Evolutionary conservation across 30 jellyfish, hydroid and myxozoan species (phyloP).

Genomic region (Hydractinia symbiolongicarpus): DNA sequence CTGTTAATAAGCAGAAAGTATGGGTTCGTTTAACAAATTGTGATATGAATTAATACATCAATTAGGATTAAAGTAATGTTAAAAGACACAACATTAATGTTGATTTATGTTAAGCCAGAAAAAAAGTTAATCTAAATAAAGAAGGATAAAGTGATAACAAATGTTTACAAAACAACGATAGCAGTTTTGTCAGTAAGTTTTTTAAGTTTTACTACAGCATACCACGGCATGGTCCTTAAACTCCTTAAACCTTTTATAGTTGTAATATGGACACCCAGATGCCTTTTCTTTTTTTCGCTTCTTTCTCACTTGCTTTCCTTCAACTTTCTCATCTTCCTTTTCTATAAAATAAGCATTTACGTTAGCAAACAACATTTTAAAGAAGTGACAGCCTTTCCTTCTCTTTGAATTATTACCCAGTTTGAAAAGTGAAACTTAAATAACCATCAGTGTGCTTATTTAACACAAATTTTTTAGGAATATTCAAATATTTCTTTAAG

Average conservation of each 20-base stretch:
- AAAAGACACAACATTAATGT: background rate
- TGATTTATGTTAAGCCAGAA: no score
- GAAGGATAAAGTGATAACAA: no score
- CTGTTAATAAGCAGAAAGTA: slow-evolving; percentile 14
- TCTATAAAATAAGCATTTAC: background rate
- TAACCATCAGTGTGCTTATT: no score
- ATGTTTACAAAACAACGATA: no score
- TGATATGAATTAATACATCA: background rate
- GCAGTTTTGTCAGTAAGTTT: no score
- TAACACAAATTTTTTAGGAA: no score
- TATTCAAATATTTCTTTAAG: no score
- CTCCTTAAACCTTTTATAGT: slow-evolving; percentile 31
- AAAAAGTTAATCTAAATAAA: no score
- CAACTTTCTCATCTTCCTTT: slow-evolving; percentile 26
- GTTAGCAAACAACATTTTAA: background rate
- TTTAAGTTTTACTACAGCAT: slow-evolving; percentile 4
- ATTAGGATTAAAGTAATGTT: background rate
- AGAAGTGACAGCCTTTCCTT: no score
- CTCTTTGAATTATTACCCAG: no score
- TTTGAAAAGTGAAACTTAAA: no score
- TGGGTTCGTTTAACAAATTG: background rate
- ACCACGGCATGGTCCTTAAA: slow-evolving; percentile 57
- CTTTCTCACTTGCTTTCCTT: slow-evolving; percentile 22
- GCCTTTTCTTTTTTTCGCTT: slow-evolving; percentile 17
- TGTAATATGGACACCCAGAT: slow-evolving; percentile 67